Evolutionary conservation across 2,113 vertebrate species (phyloP).

Genomic region (Semicossyphus pulcher): DNA sequence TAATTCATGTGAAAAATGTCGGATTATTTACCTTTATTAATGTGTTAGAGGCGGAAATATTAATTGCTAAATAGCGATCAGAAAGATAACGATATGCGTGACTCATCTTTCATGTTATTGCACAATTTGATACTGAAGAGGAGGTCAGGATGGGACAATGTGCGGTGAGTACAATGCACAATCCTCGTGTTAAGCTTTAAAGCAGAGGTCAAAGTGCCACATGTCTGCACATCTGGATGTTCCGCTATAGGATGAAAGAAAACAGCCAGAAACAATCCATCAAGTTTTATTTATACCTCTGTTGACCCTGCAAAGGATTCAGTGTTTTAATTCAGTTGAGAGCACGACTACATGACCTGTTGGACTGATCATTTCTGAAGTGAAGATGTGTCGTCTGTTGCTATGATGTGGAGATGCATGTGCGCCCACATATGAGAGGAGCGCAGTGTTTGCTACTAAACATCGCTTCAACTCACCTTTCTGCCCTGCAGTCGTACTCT

Average conservation of each 20-base stretch:
- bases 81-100: too few relatives aligned
- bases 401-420: not conserved
- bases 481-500: not conserved
- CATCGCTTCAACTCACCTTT: not conserved
- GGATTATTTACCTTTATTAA: too few relatives aligned
- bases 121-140: not conserved
- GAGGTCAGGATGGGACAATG: not conserved
- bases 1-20: not conserved
- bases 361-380: not conserved
- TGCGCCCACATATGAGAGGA: not conserved
- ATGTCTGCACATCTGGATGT: slow-evolving; percentile 36
- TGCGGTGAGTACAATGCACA: slow-evolving; percentile 13
- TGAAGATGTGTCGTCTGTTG: slow-evolving; percentile 1
- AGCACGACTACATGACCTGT: too few relatives aligned
- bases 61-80: too few relatives aligned
- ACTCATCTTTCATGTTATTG: not conserved
- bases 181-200: slow-evolving; percentile 38
- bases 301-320: not conserved
- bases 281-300: not conserved
- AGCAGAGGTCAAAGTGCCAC: slow-evolving; percentile 6
- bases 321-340: too few relatives aligned
- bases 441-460: slow-evolving; percentile 18
- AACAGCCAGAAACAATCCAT: not conserved
- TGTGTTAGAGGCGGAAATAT: too few relatives aligned
- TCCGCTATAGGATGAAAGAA: not conserved